These are phyloP conservation scores for Brachypodius melanocephalos DNA, from an alignment of 2,113 vertebrate genomes.

Conservation along the genomic window DNA sequence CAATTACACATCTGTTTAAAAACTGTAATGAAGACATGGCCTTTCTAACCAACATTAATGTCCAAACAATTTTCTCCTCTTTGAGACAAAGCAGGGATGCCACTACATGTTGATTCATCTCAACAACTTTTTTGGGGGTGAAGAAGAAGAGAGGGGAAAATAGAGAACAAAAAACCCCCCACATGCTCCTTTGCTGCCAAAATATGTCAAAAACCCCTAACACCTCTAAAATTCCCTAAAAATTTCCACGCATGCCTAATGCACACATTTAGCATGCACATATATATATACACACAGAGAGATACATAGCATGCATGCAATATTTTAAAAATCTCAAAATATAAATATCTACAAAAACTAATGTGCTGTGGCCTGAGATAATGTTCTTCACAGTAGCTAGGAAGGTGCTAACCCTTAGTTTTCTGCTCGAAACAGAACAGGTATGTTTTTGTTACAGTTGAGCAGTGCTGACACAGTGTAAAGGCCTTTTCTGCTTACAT, in stretches of 20 bases:
- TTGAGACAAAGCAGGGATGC: not conserved
- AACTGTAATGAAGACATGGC: not conserved
- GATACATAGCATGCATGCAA: not conserved
- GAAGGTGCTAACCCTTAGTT: not conserved
- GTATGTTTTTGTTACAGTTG: not conserved
- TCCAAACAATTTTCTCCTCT: not conserved
- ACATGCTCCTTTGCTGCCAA: not conserved
- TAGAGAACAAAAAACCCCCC: not conserved
- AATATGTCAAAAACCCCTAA: not conserved
- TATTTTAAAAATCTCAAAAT: not conserved
- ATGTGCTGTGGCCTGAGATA: not conserved
- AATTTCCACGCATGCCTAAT: not conserved
- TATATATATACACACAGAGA: not conserved
- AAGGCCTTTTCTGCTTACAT: not conserved
- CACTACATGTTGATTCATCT: not conserved
- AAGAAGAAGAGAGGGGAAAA: not conserved
- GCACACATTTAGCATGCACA: not conserved
- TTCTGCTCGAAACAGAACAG: not conserved
- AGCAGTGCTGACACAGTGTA: not conserved
- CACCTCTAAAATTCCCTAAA: not conserved
- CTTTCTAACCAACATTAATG: not conserved
- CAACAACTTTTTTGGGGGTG: not conserved
- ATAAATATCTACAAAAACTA: not conserved
- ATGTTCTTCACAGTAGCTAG: not conserved
- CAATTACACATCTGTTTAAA: conserved; percentile 16